phyloP scores from a whole-genome alignment of 2,113 vertebrate species.

The Rhinoderma darwinii region DNA sequence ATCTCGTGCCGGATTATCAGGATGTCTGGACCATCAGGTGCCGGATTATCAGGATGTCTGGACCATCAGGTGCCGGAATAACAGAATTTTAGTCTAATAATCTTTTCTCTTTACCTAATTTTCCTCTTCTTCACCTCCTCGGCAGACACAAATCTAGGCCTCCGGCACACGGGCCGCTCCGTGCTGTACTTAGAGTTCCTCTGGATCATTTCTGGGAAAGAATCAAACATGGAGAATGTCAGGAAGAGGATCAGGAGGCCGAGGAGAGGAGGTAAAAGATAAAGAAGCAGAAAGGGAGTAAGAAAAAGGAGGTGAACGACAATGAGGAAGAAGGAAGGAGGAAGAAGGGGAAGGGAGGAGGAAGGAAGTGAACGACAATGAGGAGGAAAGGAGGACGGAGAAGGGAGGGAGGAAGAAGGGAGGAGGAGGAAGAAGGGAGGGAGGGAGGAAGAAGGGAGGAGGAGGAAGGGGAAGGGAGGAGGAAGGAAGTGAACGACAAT shows the following conservation, averaged over 20 bases:
- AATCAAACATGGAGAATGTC: too few relatives aligned
- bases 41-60: too few relatives aligned
- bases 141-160: slow-evolving; percentile 80
- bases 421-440: not conserved
- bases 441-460: too few relatives aligned
- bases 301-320: not conserved
- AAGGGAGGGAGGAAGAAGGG: not conserved
- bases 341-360: fast-evolving
- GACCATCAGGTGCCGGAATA: too few relatives aligned
- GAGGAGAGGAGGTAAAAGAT: not conserved
- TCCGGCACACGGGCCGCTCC: slow-evolving; percentile 74
- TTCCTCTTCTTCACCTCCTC: slow-evolving; percentile 70
- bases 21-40: too few relatives aligned
- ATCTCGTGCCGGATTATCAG: too few relatives aligned
- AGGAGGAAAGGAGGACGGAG: too few relatives aligned
- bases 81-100: too few relatives aligned
- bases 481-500: too few relatives aligned
- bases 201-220: slow-evolving; percentile 78
- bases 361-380: not conserved
- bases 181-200: slow-evolving; percentile 74
- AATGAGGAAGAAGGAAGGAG: too few relatives aligned
- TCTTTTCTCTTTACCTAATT: slow-evolving; percentile 70
- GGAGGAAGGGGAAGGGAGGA: not conserved
- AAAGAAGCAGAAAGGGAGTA: too few relatives aligned
- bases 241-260: not conserved